A percentile compares a stretch with the other conserved stretches of the same genome.
phyloP scores from a whole-genome alignment of 2,113 vertebrate genomes.

The Neodontobutis hainanensis region DNA sequence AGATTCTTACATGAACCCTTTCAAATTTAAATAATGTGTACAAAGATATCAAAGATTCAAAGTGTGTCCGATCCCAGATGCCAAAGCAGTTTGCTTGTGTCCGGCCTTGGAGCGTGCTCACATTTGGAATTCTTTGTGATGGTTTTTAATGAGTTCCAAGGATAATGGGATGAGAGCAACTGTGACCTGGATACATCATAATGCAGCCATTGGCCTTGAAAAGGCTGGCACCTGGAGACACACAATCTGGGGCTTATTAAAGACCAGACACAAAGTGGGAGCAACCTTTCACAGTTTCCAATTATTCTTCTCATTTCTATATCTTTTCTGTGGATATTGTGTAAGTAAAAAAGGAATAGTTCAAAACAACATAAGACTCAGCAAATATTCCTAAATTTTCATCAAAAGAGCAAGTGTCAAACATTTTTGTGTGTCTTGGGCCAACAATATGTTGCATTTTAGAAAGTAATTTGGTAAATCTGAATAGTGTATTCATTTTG shows the following conservation, averaged over 20 bases:
- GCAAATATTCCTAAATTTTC: not conserved
- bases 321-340: not conserved
- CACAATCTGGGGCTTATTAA: not conserved
- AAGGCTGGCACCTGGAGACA: not conserved
- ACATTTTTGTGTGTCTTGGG: too few species aligned
- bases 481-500: too few species aligned
- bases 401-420: too few species aligned
- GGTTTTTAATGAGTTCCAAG: constrained; percentile 5
- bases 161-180: constrained; percentile 6
- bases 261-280: not conserved
- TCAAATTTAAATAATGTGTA: too few species aligned
- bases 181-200: constrained; percentile 8
- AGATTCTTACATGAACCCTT: too few species aligned
- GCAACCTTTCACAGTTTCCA: not conserved
- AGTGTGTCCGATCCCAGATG: not conserved
- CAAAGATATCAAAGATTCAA: not conserved
- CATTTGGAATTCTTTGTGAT: constrained; percentile 4
- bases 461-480: too few species aligned
- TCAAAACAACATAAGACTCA: not conserved
- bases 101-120: constrained; percentile 9
- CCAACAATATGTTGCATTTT: too few species aligned
- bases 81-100: not conserved
- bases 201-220: constrained; percentile 3
- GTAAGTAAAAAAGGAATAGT: not conserved
- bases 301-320: not conserved